Conservation (phyloP, 2,113 vertebrate genomes). For the Anoura caudifer region DNA sequence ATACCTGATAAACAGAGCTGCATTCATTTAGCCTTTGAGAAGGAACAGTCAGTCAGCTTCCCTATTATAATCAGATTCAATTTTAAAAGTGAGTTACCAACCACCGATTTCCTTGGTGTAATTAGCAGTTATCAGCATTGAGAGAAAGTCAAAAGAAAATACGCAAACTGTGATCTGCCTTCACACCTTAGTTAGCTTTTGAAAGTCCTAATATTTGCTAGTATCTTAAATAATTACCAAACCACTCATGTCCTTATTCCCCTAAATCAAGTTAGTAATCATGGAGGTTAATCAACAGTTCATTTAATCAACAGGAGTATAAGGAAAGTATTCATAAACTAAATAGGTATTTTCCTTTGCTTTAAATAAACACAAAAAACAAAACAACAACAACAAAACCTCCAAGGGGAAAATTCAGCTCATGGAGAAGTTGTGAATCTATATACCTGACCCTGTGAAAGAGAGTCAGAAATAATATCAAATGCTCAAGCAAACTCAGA, state of each 20-base stretch:
- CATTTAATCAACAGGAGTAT: constrained; percentile 33
- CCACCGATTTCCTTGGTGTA: constrained; percentile 42
- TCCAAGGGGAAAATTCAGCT: neutral
- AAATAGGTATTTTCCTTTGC: constrained; percentile 44
- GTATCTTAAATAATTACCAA: constrained; percentile 51
- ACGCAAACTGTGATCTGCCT: constrained; percentile 34
- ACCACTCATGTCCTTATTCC: neutral
- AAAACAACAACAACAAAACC: too few species aligned
- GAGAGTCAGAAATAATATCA: neutral
- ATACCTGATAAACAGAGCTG: neutral
- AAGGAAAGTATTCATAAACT: constrained; percentile 45
- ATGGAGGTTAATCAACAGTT: constrained; percentile 33
- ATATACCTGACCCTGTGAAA: neutral
- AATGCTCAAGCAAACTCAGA: neutral
- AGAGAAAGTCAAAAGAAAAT: constrained; percentile 39
- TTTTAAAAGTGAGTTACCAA: constrained; percentile 29
- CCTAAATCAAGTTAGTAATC: constrained; percentile 43
- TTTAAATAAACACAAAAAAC: neutral
- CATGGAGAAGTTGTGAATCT: neutral
- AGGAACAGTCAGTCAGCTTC: neutral
- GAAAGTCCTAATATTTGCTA: constrained; percentile 34
- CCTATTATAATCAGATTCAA: neutral
- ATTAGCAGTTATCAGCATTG: constrained; percentile 49
- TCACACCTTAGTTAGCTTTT: constrained; percentile 12
- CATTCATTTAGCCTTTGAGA: constrained; percentile 32